phyloP scores from a whole-genome alignment of 2,797 vertebrate species.

The Enteromius viviparus region DNA sequence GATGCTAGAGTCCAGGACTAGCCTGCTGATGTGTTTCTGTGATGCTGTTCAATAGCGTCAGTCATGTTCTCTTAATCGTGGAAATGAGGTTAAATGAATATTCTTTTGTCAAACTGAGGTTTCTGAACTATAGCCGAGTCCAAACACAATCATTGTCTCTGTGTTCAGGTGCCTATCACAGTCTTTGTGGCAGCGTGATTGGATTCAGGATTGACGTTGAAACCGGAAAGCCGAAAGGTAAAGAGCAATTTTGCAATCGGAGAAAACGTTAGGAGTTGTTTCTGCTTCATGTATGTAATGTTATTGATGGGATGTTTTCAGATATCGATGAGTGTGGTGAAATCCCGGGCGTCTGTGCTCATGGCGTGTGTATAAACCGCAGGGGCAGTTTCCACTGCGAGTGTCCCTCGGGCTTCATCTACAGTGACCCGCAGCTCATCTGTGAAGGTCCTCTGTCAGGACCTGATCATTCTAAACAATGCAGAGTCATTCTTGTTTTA shows the following conservation, averaged over 20 bases:
- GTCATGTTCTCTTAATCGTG: not conserved
- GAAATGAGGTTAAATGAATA: not conserved
- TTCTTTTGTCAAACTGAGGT: not conserved
- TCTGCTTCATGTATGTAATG: not conserved
- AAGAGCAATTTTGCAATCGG: not conserved
- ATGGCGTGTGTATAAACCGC: constrained; percentile 91
- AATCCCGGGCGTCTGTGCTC: constrained; percentile 89
- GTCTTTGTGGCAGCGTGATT: constrained; percentile 81
- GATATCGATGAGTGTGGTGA: constrained; percentile 93
- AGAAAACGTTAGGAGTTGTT: not conserved
- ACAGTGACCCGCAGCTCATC: constrained; percentile 88
- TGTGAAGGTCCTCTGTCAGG: constrained; percentile 83
- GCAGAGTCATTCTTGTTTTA: not conserved
- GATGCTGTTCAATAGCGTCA: not conserved
- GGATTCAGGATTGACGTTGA: constrained; percentile 86
- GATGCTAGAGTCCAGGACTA: not conserved
- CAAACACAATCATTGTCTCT: not conserved
- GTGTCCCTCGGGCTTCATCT: constrained; percentile 91
- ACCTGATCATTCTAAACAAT: not conserved
- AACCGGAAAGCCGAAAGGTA: constrained; percentile 85
- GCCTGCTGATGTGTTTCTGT: not conserved
- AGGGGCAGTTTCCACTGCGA: constrained; percentile 93
- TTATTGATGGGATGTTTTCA: constrained; percentile 59
- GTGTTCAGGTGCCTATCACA: constrained; percentile 76
- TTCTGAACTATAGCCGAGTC: not conserved